Evolutionary conservation across 2,797 vertebrate species (phyloP), one percentile per base, ranked within the genome.

Genomic region (Cheracebus regulus): DNA sequence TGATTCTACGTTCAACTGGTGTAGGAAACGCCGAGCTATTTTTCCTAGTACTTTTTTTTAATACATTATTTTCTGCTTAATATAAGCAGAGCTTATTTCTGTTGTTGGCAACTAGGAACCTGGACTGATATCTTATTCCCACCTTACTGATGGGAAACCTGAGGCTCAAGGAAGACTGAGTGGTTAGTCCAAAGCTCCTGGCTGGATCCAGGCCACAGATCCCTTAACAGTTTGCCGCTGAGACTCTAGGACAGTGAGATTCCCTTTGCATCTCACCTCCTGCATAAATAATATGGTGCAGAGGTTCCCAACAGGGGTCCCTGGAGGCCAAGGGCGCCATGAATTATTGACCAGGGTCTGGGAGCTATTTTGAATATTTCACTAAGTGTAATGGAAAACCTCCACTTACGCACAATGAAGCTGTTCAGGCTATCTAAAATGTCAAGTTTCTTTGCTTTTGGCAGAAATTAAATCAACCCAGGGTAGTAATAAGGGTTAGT

Each of bases 401-500:
- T 72, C 14, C 84, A 15, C 33, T 13, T 83, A 58, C 67, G 36
- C 50, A 72, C 19, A 26, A 64, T 2, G 64, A 95, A 72, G 79
- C 73, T n/a, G 57, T 78, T 70, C n/a, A 20, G 36, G n/a, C 33
- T 44, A 33, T 12, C 84, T 44, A 75, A 93, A 95, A 96, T 30
- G 78, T 89, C 75, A 89, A 52, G 58, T 89, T 58, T 76, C 93
- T 94, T 95, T 97, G 89, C 88, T 96, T 90, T 75, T 26, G 85
- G 93, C 85, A 88, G 75, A 61, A 95, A 95, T 96, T 94, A 95
- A 97, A 97, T 95, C 82, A 88, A 46, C 57, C 58, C 14, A 30
- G 41, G 26, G 57, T 92, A n/a, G 55, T 88, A 92, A 82, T 86
- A 46, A 88, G 94, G 61, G 70, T 46, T 89, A 39, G 30, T 22